Percentiles rank a stretch among this genome's conserved stretches.
Evolutionary conservation across 2,113 vertebrate species (phyloP).

Genomic region (Tichodroma muraria): DNA sequence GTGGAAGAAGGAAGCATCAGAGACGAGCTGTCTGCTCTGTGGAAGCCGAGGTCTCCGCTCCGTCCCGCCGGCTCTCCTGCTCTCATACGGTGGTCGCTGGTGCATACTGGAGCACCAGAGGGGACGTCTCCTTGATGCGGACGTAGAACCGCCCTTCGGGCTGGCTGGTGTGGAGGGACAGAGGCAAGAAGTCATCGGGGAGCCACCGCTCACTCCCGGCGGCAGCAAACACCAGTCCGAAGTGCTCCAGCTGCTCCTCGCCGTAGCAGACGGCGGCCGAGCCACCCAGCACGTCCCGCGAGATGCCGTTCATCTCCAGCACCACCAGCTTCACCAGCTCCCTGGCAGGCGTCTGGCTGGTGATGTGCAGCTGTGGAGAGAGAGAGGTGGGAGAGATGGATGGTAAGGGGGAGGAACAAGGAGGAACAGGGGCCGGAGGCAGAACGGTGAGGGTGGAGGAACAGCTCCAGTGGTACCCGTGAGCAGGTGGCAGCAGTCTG

Average conservation of each 20-base stretch:
- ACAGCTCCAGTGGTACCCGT: accelerated
- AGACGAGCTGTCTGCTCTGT: constrained; percentile 38
- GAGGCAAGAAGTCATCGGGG: constrained; percentile 79
- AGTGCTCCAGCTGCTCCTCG: constrained; percentile 83
- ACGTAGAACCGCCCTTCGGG: constrained; percentile 80
- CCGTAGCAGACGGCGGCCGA: constrained; percentile 63
- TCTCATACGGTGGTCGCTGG: constrained; percentile 84
- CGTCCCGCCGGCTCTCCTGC: background rate
- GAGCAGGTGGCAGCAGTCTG: background rate
- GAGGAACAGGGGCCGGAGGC: background rate
- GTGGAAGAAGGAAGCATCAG: constrained; percentile 68
- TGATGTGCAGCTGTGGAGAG: constrained; percentile 76
- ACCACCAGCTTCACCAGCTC: constrained; percentile 88
- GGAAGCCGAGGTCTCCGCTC: background rate
- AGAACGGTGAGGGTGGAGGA: background rate
- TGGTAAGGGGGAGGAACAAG: background rate
- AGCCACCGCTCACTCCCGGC: constrained; percentile 81
- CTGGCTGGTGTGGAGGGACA: constrained; percentile 80
- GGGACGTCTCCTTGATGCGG: constrained; percentile 84
- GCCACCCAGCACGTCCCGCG: constrained; percentile 56
- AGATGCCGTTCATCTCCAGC: constrained; percentile 81
- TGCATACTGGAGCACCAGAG: constrained; percentile 77
- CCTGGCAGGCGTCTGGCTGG: constrained; percentile 71
- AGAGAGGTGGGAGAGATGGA: background rate
- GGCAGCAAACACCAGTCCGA: constrained; percentile 78